A percentile compares a stretch with the other conserved stretches of the same genome.
These are phyloP conservation scores for Xylota segnis DNA, from an alignment of 2,888 invertebrate species.

Conservation along the genomic window DNA sequence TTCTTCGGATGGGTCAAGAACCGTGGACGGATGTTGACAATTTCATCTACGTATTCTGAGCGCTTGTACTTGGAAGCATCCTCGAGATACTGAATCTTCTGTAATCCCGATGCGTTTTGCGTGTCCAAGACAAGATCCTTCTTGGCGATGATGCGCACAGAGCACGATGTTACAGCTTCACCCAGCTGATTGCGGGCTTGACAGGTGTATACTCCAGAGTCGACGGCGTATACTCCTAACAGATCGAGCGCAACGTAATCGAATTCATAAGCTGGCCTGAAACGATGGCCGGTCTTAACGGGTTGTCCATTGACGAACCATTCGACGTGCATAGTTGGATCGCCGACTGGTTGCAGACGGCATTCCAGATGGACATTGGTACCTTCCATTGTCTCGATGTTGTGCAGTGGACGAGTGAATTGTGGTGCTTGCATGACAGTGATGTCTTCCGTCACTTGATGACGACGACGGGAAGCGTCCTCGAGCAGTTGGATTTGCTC, in stretches of 20 bases:
- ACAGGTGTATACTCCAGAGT: slow-evolving; percentile 98
- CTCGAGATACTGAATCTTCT: slow-evolving; percentile 96
- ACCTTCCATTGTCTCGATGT: slow-evolving; percentile 95
- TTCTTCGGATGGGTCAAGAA: slow-evolving; percentile 95
- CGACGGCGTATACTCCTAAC: slow-evolving; percentile 97
- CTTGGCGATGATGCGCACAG: slow-evolving; percentile 94
- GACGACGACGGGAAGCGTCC: slow-evolving; percentile 89
- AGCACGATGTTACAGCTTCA: slow-evolving; percentile 96
- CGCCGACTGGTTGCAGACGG: slow-evolving; percentile 95
- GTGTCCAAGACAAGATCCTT: slow-evolving; percentile 94
- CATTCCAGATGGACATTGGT: slow-evolving; percentile 97
- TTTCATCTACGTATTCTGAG: slow-evolving; percentile 92
- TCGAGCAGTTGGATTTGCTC: slow-evolving; percentile 97
- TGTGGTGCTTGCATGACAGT: slow-evolving; percentile 94
- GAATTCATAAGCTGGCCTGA: slow-evolving; percentile 98
- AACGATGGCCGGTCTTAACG: slow-evolving; percentile 96
- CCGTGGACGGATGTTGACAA: slow-evolving; percentile 92
- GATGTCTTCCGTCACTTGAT: slow-evolving; percentile 91
- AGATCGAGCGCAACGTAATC: slow-evolving; percentile 98
- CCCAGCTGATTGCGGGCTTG: slow-evolving; percentile 97
- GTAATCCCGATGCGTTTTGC: slow-evolving; percentile 95
- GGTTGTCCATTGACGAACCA: slow-evolving; percentile 98
- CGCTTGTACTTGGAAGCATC: slow-evolving; percentile 94
- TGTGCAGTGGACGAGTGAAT: slow-evolving; percentile 94
- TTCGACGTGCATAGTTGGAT: slow-evolving; percentile 95